Conservation (phyloP, 2,113 vertebrate species). For the Microtus oregoni region DNA sequence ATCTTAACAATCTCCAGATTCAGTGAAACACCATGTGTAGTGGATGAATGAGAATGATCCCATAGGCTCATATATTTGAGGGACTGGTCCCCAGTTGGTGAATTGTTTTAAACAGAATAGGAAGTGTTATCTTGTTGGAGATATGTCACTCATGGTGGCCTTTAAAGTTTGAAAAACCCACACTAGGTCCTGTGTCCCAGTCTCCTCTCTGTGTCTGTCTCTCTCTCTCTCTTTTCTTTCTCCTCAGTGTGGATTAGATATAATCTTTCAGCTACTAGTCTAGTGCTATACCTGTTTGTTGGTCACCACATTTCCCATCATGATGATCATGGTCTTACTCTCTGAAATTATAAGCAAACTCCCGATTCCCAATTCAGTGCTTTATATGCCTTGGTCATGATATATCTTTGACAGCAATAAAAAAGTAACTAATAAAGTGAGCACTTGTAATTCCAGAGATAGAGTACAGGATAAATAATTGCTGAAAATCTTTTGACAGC, state of each 20-base stretch:
- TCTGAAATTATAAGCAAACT: not conserved
- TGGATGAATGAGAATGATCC: not conserved
- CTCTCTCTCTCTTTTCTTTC: fast-evolving
- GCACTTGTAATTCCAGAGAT: not conserved
- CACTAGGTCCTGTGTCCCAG: not conserved
- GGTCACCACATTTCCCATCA: too few species aligned
- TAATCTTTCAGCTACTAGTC: not conserved
- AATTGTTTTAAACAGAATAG: not conserved
- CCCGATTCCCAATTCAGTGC: not conserved
- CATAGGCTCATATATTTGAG: not conserved
- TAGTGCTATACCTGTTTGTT: not conserved
- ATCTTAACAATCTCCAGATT: not conserved
- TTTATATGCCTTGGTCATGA: not conserved
- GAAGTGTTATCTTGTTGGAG: not conserved
- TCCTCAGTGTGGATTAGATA: not conserved
- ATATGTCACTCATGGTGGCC: not conserved
- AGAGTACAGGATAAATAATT: not conserved
- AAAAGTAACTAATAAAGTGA: not conserved
- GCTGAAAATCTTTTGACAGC: not conserved
- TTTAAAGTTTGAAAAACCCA: not conserved
- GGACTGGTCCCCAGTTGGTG: not conserved
- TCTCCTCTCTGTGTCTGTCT: too few species aligned
- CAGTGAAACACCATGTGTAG: not conserved
- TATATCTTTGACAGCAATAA: not conserved
- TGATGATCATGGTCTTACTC: not conserved